Evolutionary conservation across 2,797 vertebrate genomes (phyloP).

Genomic region (Malurus leucopterus): DNA sequence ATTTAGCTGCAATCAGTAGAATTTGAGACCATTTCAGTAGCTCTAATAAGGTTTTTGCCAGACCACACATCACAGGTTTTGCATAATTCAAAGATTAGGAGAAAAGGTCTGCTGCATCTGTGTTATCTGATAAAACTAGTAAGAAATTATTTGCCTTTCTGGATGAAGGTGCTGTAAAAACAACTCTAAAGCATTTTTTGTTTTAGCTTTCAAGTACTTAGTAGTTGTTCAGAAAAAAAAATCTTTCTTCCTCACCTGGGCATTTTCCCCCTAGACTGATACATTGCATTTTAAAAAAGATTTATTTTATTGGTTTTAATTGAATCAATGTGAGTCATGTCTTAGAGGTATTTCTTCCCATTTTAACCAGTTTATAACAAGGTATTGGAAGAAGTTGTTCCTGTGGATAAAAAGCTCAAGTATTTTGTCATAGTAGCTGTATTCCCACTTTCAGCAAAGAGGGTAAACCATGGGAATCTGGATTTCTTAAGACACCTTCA

Average conservation of each 20-base stretch:
- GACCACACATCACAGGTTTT: background rate
- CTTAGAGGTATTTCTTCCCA: background rate
- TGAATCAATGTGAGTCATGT: background rate
- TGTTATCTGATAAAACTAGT: background rate
- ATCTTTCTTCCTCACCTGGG: background rate
- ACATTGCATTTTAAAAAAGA: background rate
- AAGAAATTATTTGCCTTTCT: background rate
- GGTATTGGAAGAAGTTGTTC: background rate
- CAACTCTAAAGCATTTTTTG: background rate
- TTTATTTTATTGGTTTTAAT: background rate
- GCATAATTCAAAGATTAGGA: background rate
- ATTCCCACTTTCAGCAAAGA: background rate
- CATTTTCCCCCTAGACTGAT: background rate
- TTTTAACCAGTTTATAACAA: background rate
- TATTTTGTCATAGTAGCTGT: background rate
- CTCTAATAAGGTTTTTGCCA: background rate
- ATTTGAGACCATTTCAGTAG: background rate
- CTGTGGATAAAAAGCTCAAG: background rate
- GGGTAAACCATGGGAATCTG: background rate
- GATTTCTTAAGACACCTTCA: background rate
- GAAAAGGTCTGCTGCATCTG: background rate
- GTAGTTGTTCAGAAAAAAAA: background rate
- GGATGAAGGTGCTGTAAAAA: background rate
- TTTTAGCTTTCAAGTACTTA: background rate
- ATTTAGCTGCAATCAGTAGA: background rate